Conservation (phyloP, 2,797 vertebrate species). For the Diglossa cyanea region DNA sequence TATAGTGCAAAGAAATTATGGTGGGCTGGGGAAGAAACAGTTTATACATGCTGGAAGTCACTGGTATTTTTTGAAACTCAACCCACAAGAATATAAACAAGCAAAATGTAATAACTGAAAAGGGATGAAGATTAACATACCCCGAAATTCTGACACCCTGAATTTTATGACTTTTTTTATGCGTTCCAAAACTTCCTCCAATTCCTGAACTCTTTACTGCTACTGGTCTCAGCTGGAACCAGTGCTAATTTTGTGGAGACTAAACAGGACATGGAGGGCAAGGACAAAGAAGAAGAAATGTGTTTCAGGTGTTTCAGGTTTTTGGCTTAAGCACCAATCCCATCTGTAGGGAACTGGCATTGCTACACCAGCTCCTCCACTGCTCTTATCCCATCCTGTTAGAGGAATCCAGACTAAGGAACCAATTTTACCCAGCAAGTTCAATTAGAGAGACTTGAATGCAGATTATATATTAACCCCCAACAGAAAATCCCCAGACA, state of each 20-base stretch:
- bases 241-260: not conserved
- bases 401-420: not conserved
- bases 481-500: not conserved
- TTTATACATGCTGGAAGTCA: not conserved
- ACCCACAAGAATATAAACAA: not conserved
- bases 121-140: not conserved
- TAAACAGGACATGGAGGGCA: not conserved
- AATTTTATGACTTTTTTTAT: not conserved
- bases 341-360: not conserved
- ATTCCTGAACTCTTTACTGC: not conserved
- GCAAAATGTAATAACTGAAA: not conserved
- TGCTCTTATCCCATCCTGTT: not conserved
- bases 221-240: not conserved
- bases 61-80: not conserved
- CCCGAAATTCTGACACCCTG: not conserved
- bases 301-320: not conserved
- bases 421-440: not conserved
- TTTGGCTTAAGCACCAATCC: not conserved
- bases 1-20: not conserved
- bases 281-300: not conserved
- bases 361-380: not conserved
- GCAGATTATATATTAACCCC: not conserved
- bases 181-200: not conserved
- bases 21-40: not conserved
- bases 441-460: not conserved